Evolutionary conservation across 2,888 invertebrate species (phyloP).

Genomic region (Scaptomyza caliginosa): DNA sequence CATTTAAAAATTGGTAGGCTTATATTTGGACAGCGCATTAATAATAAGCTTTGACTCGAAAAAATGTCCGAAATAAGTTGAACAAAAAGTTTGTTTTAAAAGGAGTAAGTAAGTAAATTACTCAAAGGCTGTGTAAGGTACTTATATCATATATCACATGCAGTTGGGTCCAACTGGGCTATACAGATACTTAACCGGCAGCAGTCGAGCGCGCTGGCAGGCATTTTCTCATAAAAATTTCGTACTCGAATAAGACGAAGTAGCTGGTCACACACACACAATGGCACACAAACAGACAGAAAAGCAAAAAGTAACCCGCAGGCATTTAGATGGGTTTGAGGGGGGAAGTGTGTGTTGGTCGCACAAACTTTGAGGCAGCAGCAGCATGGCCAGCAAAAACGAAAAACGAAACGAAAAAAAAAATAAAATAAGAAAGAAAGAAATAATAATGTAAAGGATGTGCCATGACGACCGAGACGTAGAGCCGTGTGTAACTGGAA

Average conservation of each 20-base stretch:
- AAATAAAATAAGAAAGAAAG: no score
- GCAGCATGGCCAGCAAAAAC: slow-evolving; percentile 55
- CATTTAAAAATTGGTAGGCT: background rate
- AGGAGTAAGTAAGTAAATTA: background rate
- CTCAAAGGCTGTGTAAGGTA: background rate
- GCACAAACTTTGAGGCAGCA: slow-evolving; percentile 73
- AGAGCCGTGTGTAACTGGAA: slow-evolving; percentile 82
- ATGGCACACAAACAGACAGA: slow-evolving; percentile 23
- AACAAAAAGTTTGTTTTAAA: background rate
- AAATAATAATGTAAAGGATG: slow-evolving; percentile 74
- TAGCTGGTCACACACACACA: slow-evolving; percentile 58
- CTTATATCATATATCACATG: slow-evolving; percentile 33
- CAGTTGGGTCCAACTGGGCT: slow-evolving; percentile 40
- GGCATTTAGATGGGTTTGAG: slow-evolving; percentile 56
- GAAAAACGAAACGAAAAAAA: slow-evolving; percentile 28
- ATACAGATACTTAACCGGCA: slow-evolving; percentile 44
- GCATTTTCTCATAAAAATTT: slow-evolving; percentile 81
- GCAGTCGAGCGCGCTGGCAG: slow-evolving; percentile 47
- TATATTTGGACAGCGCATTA: background rate
- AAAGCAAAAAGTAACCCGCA: slow-evolving; percentile 72
- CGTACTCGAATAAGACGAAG: slow-evolving; percentile 78
- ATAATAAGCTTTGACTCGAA: background rate
- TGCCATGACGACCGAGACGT: slow-evolving; percentile 69
- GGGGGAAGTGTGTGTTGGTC: slow-evolving; percentile 20
- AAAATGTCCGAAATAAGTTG: background rate